These are phyloP conservation scores for Phacellophora camtschatica DNA, from an alignment of 30 jellyfish, hydroid and myxozoan genomes.

Conservation along the genomic window DNA sequence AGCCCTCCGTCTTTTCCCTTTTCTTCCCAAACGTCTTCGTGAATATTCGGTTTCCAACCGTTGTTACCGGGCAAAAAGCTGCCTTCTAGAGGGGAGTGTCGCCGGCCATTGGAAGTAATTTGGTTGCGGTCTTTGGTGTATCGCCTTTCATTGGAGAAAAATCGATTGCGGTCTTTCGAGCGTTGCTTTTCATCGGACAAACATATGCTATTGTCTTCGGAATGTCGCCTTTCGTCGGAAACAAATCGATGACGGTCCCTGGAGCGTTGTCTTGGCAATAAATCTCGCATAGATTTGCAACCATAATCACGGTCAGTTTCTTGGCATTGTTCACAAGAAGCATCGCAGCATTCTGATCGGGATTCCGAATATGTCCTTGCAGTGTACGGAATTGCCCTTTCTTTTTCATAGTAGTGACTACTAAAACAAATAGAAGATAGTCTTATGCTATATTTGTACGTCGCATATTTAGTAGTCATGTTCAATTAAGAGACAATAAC, in stretches of 20 bases:
- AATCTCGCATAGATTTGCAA: constrained; percentile 55
- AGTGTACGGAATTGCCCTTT: constrained; percentile 47
- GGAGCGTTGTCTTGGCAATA: constrained; percentile 18
- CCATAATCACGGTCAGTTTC: background rate
- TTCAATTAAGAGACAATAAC: no score
- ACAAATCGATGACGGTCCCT: background rate
- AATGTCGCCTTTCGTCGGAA: background rate
- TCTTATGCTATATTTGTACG: no score
- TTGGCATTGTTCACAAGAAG: constrained; percentile 42
- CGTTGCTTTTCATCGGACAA: background rate
- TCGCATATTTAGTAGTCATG: no score
- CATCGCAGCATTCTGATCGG: constrained; percentile 40
- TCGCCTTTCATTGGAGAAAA: no score
- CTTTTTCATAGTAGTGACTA: constrained; percentile 46
- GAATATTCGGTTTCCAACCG: background rate
- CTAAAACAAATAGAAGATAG: background rate
- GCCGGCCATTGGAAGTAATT: no score
- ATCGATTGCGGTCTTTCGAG: no score
- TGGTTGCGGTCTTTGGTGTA: no score
- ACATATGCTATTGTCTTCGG: background rate
- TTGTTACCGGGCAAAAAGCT: no score
- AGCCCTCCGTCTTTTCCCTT: background rate
- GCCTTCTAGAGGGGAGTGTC: no score
- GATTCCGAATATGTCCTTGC: constrained; percentile 48
- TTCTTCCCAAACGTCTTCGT: constrained; percentile 15